phyloP scores from a whole-genome alignment of 2,888 invertebrate genomes.

The Drosophila suboccidentalis region DNA sequence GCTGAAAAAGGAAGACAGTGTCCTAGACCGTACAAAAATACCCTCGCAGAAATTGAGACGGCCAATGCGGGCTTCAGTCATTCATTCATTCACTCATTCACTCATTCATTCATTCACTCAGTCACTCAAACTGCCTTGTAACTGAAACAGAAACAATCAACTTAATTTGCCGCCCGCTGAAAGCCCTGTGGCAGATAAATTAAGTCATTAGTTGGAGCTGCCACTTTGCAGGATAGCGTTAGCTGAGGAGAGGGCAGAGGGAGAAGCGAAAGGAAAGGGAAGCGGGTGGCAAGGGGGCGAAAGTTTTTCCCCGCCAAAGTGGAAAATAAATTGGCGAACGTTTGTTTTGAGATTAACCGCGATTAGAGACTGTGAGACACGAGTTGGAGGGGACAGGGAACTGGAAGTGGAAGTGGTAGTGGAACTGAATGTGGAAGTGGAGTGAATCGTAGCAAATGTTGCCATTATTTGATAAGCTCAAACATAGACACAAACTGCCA shows the following conservation, averaged over 20 bases:
- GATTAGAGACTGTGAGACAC: conserved; percentile 76
- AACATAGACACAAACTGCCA: conserved; percentile 64
- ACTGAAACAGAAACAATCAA: conserved; percentile 76
- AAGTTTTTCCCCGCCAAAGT: conserved; percentile 69
- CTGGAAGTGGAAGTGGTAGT: neutral
- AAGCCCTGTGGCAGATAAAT: conserved; percentile 85
- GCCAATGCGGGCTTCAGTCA: conserved; percentile 52
- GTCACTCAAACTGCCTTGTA: conserved; percentile 20
- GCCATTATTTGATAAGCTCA: conserved; percentile 83
- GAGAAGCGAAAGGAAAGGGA: too few species aligned
- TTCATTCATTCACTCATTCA: conserved; percentile 15
- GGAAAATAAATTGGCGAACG: conserved; percentile 85
- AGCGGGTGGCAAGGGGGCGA: conserved; percentile 22
- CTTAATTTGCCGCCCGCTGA: conserved; percentile 84
- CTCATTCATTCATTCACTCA: conserved; percentile 16
- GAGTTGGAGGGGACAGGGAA: neutral
- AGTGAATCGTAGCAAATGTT: conserved; percentile 81
- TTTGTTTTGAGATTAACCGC: conserved; percentile 85
- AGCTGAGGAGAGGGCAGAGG: too few species aligned
- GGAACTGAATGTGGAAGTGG: conserved; percentile 23
- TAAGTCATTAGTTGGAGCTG: conserved; percentile 86
- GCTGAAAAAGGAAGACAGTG: neutral
- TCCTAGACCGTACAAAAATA: neutral
- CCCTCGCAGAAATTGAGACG: conserved; percentile 5
- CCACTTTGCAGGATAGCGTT: conserved; percentile 45